Percentiles rank a stretch among this genome's conserved stretches.
Conservation (phyloP, 2,888 invertebrate species). For the Lasioglossum leucozonium region DNA sequence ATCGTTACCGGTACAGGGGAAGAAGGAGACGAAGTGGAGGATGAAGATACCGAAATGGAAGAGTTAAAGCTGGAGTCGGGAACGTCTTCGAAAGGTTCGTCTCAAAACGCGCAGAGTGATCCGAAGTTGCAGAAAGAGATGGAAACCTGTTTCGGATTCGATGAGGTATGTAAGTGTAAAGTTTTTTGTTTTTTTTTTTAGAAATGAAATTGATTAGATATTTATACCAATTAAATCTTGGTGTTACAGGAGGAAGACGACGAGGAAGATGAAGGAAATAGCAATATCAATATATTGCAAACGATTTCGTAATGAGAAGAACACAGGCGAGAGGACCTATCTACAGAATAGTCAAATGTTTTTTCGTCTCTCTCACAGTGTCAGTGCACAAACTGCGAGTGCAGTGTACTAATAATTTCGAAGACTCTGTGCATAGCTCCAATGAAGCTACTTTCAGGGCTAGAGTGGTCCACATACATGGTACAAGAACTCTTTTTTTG, state of each 20-base stretch:
- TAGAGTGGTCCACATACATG: conserved; percentile 63
- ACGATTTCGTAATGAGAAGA: conserved; percentile 82
- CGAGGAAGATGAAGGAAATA: conserved; percentile 84
- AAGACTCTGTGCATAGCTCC: conserved; percentile 60
- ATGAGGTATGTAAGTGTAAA: conserved; percentile 85
- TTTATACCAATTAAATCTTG: background rate
- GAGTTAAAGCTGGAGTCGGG: conserved; percentile 77
- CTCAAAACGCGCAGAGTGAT: conserved; percentile 76
- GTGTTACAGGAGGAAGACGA: conserved; percentile 79
- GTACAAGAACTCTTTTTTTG: conserved; percentile 73
- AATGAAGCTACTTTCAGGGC: conserved; percentile 54
- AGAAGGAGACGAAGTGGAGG: conserved; percentile 84
- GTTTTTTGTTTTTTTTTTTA: background rate
- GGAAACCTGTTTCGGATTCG: conserved; percentile 93
- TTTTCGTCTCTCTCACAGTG: conserved; percentile 72
- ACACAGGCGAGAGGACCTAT: conserved; percentile 68
- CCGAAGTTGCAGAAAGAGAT: conserved; percentile 87
- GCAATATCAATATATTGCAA: conserved; percentile 81
- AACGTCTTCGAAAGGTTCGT: conserved; percentile 73
- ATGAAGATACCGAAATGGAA: conserved; percentile 78
- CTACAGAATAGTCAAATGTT: conserved; percentile 80
- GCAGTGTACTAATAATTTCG: conserved; percentile 61
- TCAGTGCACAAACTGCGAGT: conserved; percentile 68
- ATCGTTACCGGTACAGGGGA: conserved; percentile 84
- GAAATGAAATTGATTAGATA: background rate